Base-by-base conservation (phyloP, 2,113 vertebrate species). In the Glaucomys volans region DNA sequence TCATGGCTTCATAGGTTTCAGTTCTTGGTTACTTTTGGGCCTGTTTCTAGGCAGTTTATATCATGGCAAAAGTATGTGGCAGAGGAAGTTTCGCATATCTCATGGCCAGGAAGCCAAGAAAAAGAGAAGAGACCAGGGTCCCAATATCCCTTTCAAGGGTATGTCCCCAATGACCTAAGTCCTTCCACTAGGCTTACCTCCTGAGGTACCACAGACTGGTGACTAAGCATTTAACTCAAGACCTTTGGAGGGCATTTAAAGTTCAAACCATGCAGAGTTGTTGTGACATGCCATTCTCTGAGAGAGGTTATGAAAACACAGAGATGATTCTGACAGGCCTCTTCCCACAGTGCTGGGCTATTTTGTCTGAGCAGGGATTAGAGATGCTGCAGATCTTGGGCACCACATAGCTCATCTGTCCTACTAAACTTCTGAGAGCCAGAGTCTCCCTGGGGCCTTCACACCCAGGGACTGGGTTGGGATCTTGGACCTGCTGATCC, bases 401-500 rank as follows among this genome's bases (percentile, higher is more conserved):
- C 10, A 35, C 32, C 24, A 28, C 5, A 18, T 4, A 0, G 54
- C 87, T 95, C 57, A 52, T 85, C 62, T 88, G 62, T 47, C 77
- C 85, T 67, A 32, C 35, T 67, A 50, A 96, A 47, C 77, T 47
- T 82, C 67, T 69, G 87, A 57, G 82, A 91, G 79, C 79, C 88
- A 91, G 94, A 71, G 8, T 37, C 28, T 94, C 93, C 90, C 86
- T 26, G 40, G 22, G 28, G 44, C 69, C 62, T 5, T 86, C 89
- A 83, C 59, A 87, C 75, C 64, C 74, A 50, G 67, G 47, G 3
- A 11, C 8, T 94, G 59, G 50, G 26, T 35, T 50, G 30, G 0
- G 8, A 87, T 72, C 74, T 89, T 75, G 28, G 72, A 69, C 80
- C 92, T 95, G 91, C 37, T 84, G 74, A 87, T 67, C 90, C 90